These are phyloP conservation scores for Oreohelix idahoensis DNA, from an alignment of 1,140 invertebrate genomes.

Conservation along the genomic window DNA sequence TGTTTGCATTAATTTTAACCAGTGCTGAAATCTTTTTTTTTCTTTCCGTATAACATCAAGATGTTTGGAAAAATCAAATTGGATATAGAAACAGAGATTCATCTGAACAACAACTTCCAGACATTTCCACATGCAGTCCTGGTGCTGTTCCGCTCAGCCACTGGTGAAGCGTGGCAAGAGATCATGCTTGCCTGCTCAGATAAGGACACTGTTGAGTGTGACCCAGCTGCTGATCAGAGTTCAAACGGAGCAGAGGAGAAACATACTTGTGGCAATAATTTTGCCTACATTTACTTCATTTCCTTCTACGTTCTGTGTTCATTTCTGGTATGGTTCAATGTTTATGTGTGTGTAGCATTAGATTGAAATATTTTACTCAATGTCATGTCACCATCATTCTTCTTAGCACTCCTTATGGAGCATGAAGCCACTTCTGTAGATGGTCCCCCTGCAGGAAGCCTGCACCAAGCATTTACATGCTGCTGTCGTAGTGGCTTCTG, in stretches of 20 bases:
- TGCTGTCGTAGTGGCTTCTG: no score
- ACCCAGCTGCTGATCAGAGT: slow-evolving; percentile 71
- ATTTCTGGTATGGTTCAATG: slow-evolving; percentile 86
- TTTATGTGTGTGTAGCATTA: no score
- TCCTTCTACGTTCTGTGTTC: slow-evolving; percentile 99
- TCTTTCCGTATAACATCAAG: slow-evolving; percentile 74
- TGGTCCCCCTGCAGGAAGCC: no score
- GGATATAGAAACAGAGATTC: slow-evolving; percentile 84
- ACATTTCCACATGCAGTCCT: slow-evolving; percentile 97
- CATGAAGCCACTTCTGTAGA: no score
- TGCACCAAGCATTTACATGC: no score
- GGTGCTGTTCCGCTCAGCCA: slow-evolving; percentile 89
- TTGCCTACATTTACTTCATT: slow-evolving; percentile 99
- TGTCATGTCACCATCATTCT: no score
- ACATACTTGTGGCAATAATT: slow-evolving; percentile 86
- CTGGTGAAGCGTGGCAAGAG: slow-evolving; percentile 98
- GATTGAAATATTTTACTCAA: no score
- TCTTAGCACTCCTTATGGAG: no score
- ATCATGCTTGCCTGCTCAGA: slow-evolving; percentile 95
- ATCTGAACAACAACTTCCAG: slow-evolving; percentile 98
- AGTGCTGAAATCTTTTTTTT: no score
- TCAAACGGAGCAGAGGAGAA: slow-evolving; percentile 77
- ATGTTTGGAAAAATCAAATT: slow-evolving; percentile 97
- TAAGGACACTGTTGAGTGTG: slow-evolving; percentile 82
- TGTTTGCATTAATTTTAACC: no score